These are phyloP conservation scores for Gorsachius magnificus DNA, from an alignment of 2,797 vertebrate genomes.

Conservation along the genomic window DNA sequence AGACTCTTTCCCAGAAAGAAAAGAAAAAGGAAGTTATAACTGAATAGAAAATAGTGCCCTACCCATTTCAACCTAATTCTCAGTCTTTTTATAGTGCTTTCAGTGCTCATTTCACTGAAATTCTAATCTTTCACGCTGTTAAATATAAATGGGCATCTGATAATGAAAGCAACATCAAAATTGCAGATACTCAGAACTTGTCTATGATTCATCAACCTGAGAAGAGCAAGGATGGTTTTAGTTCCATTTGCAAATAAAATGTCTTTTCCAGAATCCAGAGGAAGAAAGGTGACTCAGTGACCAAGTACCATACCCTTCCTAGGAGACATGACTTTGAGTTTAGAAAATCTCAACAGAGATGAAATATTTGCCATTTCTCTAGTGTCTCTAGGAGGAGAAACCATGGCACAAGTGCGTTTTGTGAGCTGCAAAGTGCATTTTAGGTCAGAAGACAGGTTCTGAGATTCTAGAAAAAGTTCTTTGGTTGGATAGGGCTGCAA, in stretches of 20 bases:
- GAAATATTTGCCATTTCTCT: background rate
- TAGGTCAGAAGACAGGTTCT: background rate
- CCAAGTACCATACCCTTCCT: background rate
- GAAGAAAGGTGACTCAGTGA: background rate
- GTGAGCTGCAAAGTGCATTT: background rate
- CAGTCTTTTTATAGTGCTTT: background rate
- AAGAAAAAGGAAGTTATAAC: background rate
- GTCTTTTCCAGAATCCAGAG: background rate
- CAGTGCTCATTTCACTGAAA: background rate
- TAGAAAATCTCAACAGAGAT: background rate
- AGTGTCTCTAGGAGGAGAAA: background rate
- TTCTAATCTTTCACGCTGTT: background rate
- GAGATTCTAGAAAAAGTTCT: background rate
- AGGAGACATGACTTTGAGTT: background rate
- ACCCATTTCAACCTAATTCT: background rate
- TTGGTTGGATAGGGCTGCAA: background rate
- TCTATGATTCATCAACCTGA: background rate
- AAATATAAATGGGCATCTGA: background rate
- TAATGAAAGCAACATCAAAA: background rate
- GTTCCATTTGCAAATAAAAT: background rate
- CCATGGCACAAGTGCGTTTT: rapidly evolving
- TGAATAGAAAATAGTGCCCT: background rate
- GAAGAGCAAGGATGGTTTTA: background rate
- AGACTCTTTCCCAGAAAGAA: background rate
- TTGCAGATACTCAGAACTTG: background rate